phyloP scores from a whole-genome alignment of 37 sponge, comb jelly and placozoan species.

The Geodia barretti region DNA sequence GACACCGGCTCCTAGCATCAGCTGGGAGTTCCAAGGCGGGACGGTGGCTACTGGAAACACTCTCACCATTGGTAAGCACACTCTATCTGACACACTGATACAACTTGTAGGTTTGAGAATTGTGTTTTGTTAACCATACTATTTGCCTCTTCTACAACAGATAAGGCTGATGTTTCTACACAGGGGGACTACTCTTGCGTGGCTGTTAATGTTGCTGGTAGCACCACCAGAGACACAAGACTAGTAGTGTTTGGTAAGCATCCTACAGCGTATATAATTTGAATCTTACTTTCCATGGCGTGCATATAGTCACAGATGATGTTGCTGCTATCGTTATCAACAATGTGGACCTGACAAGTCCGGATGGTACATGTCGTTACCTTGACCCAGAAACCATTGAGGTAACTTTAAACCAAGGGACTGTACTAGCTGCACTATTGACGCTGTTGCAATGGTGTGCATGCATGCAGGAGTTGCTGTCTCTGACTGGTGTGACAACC shows the following conservation, averaged over 20 bases:
- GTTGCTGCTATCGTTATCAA: background rate
- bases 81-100: background rate
- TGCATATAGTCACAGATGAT: background rate
- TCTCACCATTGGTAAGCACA: background rate
- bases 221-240: background rate
- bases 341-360: background rate
- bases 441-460: no score
- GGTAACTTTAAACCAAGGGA: background rate
- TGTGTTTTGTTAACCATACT: background rate
- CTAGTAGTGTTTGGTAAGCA: slow-evolving; percentile 49
- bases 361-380: slow-evolving; percentile 10
- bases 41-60: background rate
- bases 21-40: slow-evolving; percentile 12
- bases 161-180: slow-evolving; percentile 8
- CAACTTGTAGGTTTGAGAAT: background rate
- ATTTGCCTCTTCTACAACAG: slow-evolving; percentile 19
- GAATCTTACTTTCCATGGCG: no score
- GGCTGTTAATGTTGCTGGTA: slow-evolving; percentile 55
- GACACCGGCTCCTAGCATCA: slow-evolving; percentile 42
- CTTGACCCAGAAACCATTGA: slow-evolving; percentile 14
- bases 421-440: no score
- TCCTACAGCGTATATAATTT: background rate
- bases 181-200: slow-evolving; percentile 59
- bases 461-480: slow-evolving; percentile 18
- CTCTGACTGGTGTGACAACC: slow-evolving; percentile 33